These are phyloP conservation scores for Petrophora chlorosata DNA, from an alignment of 2,888 invertebrate species.

Conservation along the genomic window DNA sequence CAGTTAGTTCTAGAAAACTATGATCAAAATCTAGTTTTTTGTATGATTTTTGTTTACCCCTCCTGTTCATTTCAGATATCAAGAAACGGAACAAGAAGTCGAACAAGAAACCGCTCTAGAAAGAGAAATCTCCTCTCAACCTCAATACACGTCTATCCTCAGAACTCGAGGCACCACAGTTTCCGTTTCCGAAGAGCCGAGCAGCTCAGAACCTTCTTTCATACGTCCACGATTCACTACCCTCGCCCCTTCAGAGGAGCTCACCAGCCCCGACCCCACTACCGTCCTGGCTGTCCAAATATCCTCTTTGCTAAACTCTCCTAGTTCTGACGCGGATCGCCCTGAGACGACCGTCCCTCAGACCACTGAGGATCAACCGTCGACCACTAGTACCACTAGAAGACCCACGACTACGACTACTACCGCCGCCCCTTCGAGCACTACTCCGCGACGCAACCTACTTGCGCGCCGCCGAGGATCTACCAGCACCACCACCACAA, in stretches of 20 bases:
- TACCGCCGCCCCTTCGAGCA: slow-evolving; percentile 35
- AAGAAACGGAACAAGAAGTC: slow-evolving; percentile 55
- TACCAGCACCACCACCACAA: slow-evolving; percentile 49
- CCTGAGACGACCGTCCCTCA: slow-evolving; percentile 49
- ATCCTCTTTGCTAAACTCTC: slow-evolving; percentile 71
- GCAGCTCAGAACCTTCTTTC: slow-evolving; percentile 55
- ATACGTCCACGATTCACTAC: slow-evolving; percentile 60
- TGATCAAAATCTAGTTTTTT: too few relatives aligned
- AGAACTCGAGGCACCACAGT: slow-evolving; percentile 63
- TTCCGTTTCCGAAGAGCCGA: slow-evolving; percentile 48
- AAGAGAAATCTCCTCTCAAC: slow-evolving; percentile 73
- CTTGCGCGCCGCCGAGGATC: slow-evolving; percentile 60
- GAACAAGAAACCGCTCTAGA: slow-evolving; percentile 69
- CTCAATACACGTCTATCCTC: slow-evolving; percentile 71
- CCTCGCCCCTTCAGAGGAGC: slow-evolving; percentile 46
- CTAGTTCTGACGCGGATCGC: slow-evolving; percentile 51
- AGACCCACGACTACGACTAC: slow-evolving; percentile 51
- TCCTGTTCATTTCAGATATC: slow-evolving; percentile 56
- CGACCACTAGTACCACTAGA: slow-evolving; percentile 52
- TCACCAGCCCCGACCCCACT: slow-evolving; percentile 64
- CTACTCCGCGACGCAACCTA: slow-evolving; percentile 51
- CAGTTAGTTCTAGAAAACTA: too few relatives aligned
- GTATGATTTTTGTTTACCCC: background rate
- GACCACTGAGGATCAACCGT: slow-evolving; percentile 50
- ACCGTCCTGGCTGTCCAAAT: slow-evolving; percentile 75